These are phyloP conservation scores for Stomorhina lunata DNA, from an alignment of 2,888 invertebrate species.

Conservation along the genomic window DNA sequence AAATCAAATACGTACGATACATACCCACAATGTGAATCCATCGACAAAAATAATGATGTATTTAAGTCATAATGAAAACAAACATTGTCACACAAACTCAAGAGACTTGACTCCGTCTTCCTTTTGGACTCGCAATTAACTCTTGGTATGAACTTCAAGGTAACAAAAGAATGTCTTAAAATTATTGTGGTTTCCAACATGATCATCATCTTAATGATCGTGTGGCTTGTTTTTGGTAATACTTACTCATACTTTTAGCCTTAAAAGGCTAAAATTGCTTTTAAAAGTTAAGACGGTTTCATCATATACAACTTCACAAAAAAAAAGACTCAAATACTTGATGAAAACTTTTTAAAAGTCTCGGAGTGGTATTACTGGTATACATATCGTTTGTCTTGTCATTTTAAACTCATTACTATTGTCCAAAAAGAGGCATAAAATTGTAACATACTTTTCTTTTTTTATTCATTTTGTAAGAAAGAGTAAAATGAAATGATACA, in stretches of 20 bases:
- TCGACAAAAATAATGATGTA: constrained; percentile 54
- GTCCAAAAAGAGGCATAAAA: constrained; percentile 57
- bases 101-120: not conserved
- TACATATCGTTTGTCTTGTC: constrained; percentile 29
- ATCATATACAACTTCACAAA: constrained; percentile 19
- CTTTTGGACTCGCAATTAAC: constrained; percentile 10
- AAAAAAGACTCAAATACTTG: too few relatives aligned
- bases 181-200: not conserved
- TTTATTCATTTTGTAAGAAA: not conserved
- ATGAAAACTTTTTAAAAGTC: not conserved
- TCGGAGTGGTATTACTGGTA: not conserved
- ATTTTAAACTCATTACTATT: constrained; percentile 50
- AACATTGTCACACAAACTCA: constrained; percentile 7
- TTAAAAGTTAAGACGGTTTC: too few relatives aligned
- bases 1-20: not conserved
- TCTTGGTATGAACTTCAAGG: constrained; percentile 13
- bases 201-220: not conserved
- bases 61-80: constrained; percentile 58
- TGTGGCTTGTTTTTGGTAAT: constrained; percentile 11
- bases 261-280: constrained; percentile 45
- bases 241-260: constrained; percentile 56
- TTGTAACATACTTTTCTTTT: constrained; percentile 24
- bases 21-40: not conserved
- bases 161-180: constrained; percentile 11
- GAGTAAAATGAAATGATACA: not conserved